Base-by-base conservation (phyloP, 2,797 vertebrate genomes). In the Craterocephalus amniculus region DNA sequence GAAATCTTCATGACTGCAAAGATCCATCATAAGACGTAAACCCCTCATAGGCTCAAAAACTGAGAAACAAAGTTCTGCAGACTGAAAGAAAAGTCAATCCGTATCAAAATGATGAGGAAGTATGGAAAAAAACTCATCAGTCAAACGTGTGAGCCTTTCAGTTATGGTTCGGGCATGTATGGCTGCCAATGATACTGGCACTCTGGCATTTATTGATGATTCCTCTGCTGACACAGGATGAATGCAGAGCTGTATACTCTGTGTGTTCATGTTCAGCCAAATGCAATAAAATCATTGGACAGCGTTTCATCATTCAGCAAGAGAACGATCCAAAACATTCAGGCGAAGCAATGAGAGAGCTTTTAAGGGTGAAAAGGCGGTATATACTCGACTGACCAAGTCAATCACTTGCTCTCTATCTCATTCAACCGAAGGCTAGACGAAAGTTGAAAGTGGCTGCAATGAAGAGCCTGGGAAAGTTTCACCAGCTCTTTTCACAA, bases 181-280 rank as follows among this genome's bases (percentile, higher is more conserved):
- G 55, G 32, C 55, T 67, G 59, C 63, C 58, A 67, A 16, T 51
- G 2, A 75, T 67, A 59, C 55, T 48, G 16, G 59, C 59, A 63
- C 43, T 56, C 32, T 49, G 38, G 55, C 63, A 55, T 58, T 63
- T 62, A 75, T 74, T 63, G 64, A 80, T 60, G 55, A 63, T 52
- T 56, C 59, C 49, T 16, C 67, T 59, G 54, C 48, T 57, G 62
- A 60, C 45, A 57, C 57, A 58, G 70, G 51, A 27, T 76, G 62
- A 71, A 71, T 58, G 18, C 45, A 36, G 36, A 35, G 49, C 20
- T 40, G n/a, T 61, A 49, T 48, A 45, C 62, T 58, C 27, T 43
- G 65, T 71, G 40, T 57, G 57, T 35, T 32, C 45, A 51, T 34
- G 66, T 67, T 54, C 35, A 20, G 36, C 56, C 45, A 67, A 64